Evolutionary conservation across 2,113 vertebrate genomes (phyloP), one percentile per base, ranked within the genome.

Genomic region (Marmota flaviventris): DNA sequence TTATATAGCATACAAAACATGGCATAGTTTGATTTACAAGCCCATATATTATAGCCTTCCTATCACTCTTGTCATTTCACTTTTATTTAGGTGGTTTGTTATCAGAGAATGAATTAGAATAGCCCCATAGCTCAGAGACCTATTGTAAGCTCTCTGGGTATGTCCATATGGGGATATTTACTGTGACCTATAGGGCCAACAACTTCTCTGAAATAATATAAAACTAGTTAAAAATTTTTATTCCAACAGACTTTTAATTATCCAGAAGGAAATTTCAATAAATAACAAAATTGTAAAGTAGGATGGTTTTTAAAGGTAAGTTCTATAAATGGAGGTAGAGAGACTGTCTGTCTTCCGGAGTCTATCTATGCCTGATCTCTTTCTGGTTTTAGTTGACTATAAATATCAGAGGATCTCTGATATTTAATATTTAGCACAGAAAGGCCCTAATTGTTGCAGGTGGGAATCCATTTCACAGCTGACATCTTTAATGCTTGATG

Each of bases 401-500:
- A 45, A 87, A 92, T 45, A 45, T 6, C 2, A 92, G 75, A 58
- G 29, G 84, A 29, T 69, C 63, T 91, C 76, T 61, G 4, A 93
- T 70, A 27, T 53, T 72, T 61, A 85, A 92, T 12, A 83, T 81
- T 97, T 96, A 87, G 87, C 17, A 70, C 61, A 9, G 51, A 88
- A 88, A 85, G 95, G 45, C 17, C 93, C 93, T 96, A 85, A 92
- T 58, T 34, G 9, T 77, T 91, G 11, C 70, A 97, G 67, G 77
- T 95, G 70, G 88, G 7, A 67, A 67, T 97, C 75, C 95, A 53
- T 94, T 98, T 97, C 88, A 81, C 89, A 95, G 61, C 17, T 94
- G 58, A 77, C 63, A 70, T 73, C 37, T 91, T 94, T 84, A 93
- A 92, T 84, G 4, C 22, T 93, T 95, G 42, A 76, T 96, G 2